Base-by-base conservation (phyloP, 2,888 invertebrate genomes). In the Lithosia quadra region DNA sequence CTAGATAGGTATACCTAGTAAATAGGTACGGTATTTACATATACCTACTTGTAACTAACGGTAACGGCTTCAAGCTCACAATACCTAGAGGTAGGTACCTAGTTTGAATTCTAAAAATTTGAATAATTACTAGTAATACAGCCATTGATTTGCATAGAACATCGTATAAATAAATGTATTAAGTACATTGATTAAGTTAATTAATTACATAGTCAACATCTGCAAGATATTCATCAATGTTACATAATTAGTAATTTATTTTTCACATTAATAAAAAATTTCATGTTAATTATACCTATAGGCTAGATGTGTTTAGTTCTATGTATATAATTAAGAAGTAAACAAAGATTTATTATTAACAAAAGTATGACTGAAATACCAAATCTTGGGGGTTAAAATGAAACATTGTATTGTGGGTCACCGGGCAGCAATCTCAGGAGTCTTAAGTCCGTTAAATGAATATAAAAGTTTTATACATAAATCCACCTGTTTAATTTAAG, bases 321-420 rank as follows among this genome's bases (percentile, higher is more conserved):
- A n/a, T n/a, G n/a, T n/a, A n/a, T n/a, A n/a, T n/a, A n/a, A n/a
- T n/a, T n/a, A n/a, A n/a, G n/a, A n/a, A n/a, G n/a, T n/a, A n/a
- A n/a, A n/a, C n/a, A n/a, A 28, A 28, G 28, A 28, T 28, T 4
- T 28, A 5, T 28, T 28, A 5, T 28, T 28, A 5, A 5, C 28
- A 28, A n/a, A n/a, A 13, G 8, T 13, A 36, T 13, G 1, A 13
- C 34, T 36, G 10, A 8, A 13, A 43, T 34, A 13, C 10, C 2
- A 22, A 15, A 36, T 15, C 22, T 39, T 60, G 22, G 22, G 13
- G 22, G 8, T 24, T n/a, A 49, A 60, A 39, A 39, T 10, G 18
- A 18, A 8, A 10, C 24, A 39, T 60, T 24, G 24, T 22, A 36
- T 39, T 60, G 24, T 60, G 39, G 60, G 60, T 60, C 60, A 60